Evolutionary conservation across 2,113 vertebrate genomes (phyloP).

Genomic region (Shinisaurus crocodilurus): DNA sequence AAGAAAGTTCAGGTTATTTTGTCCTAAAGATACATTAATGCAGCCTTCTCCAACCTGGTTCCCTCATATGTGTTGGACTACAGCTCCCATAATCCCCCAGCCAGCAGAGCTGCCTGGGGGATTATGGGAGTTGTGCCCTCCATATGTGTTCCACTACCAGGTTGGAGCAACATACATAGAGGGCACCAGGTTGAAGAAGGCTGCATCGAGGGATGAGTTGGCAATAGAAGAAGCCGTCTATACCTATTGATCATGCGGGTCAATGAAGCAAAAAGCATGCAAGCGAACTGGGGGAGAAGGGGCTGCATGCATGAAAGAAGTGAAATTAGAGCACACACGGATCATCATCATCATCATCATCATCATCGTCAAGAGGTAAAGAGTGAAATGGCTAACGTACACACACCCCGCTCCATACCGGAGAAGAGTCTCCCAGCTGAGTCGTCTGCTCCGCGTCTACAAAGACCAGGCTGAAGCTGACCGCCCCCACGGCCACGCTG

Average conservation of each 20-base stretch:
- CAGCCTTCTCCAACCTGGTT: no score
- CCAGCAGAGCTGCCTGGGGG: no score
- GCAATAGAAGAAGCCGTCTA: background rate
- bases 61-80: no score
- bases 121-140: no score
- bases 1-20: slow-evolving; percentile 60
- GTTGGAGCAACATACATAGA: no score
- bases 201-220: background rate
- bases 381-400: slow-evolving; percentile 91
- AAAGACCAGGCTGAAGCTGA: slow-evolving; percentile 91
- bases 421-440: slow-evolving; percentile 97
- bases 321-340: slow-evolving; percentile 58
- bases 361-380: slow-evolving; percentile 79
- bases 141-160: no score
- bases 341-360: slow-evolving; percentile 50
- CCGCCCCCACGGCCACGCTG: slow-evolving; percentile 96
- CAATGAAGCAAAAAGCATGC: slow-evolving; percentile 43
- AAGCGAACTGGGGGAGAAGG: slow-evolving; percentile 43
- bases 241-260: slow-evolving; percentile 41
- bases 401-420: slow-evolving; percentile 99
- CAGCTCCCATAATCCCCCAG: no score
- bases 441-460: slow-evolving; percentile 81
- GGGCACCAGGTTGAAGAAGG: no score
- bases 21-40: background rate
- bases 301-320: background rate